Percentiles rank a stretch among this genome's conserved stretches.
These are phyloP conservation scores for Sus cebifrons DNA, from an alignment of 2,797 vertebrate species.

Conservation along the genomic window DNA sequence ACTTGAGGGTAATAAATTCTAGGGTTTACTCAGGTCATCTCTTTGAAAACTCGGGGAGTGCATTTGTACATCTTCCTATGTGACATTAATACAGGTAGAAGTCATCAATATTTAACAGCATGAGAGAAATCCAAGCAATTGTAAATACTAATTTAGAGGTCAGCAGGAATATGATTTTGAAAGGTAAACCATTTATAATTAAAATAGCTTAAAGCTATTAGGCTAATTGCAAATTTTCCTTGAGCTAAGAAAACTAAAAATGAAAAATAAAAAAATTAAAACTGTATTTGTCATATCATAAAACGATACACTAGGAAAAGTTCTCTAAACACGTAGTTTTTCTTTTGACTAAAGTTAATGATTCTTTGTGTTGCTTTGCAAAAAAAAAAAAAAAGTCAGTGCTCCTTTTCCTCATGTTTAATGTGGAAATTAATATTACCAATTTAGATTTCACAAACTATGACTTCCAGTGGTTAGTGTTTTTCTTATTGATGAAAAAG, in stretches of 20 bases:
- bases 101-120: slow-evolving; percentile 28
- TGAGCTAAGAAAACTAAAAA: neutral
- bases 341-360: slow-evolving; percentile 31
- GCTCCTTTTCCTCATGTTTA: slow-evolving; percentile 13
- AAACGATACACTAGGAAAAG: slow-evolving; percentile 19
- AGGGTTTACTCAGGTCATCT: neutral
- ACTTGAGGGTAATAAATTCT: neutral
- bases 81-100: slow-evolving; percentile 19
- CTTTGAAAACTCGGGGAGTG: neutral
- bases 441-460: slow-evolving; percentile 35
- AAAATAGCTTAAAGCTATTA: slow-evolving; percentile 30
- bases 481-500: slow-evolving; percentile 52
- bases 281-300: neutral
- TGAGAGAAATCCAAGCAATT: slow-evolving; percentile 36
- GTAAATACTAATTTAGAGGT: slow-evolving; percentile 40
- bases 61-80: neutral
- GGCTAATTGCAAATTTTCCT: neutral
- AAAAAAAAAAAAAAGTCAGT: slow-evolving; percentile 58
- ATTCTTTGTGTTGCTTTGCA: slow-evolving; percentile 27
- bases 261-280: neutral
- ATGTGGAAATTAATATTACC: slow-evolving; percentile 44
- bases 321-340: neutral
- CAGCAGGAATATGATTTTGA: slow-evolving; percentile 44
- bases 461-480: neutral
- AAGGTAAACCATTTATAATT: neutral